Conservation (phyloP, 2,113 vertebrate genomes). For the Cyprinodon variegatus region DNA sequence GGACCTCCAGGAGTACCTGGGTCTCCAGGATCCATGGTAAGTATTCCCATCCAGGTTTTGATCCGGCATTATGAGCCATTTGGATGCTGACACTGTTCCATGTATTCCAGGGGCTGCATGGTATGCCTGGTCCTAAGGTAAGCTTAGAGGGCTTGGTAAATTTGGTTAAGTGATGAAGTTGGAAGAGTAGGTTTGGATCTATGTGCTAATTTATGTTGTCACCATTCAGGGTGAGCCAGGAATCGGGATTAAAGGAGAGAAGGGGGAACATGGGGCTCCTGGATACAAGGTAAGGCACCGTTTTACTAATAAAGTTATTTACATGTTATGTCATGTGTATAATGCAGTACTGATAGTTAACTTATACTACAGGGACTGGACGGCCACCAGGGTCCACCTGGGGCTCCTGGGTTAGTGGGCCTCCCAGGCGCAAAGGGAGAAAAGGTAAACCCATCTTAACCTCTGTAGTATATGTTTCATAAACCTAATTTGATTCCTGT, state of each 20-base stretch:
- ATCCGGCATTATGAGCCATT: not conserved
- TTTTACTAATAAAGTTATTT: not conserved
- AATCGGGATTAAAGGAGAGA: slow-evolving; percentile 75
- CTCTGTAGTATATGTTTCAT: not conserved
- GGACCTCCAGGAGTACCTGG: slow-evolving; percentile 79
- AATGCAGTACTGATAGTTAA: slow-evolving; percentile 1
- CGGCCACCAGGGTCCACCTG: slow-evolving; percentile 71
- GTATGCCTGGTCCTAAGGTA: slow-evolving; percentile 92
- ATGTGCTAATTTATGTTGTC: slow-evolving; percentile 23
- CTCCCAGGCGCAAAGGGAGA: slow-evolving; percentile 95
- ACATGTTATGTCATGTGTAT: not conserved
- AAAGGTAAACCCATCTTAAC: slow-evolving; percentile 80
- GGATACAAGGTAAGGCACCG: slow-evolving; percentile 70
- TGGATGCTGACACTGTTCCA: slow-evolving; percentile 5
- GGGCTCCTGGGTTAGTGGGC: slow-evolving; percentile 86
- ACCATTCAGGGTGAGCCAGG: slow-evolving; percentile 80
- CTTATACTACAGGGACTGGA: slow-evolving; percentile 55
- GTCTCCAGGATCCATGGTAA: slow-evolving; percentile 73
- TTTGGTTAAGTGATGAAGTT: not conserved
- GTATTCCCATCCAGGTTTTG: slow-evolving; percentile 1
- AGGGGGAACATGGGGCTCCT: slow-evolving; percentile 71
- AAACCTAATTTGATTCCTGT: not conserved
- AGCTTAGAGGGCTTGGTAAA: slow-evolving; percentile 35
- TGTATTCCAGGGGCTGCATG: slow-evolving; percentile 86
- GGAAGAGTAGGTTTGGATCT: slow-evolving; percentile 16